Conservation (phyloP, 2,113 vertebrate genomes). For the Cephalophus harveyi region DNA sequence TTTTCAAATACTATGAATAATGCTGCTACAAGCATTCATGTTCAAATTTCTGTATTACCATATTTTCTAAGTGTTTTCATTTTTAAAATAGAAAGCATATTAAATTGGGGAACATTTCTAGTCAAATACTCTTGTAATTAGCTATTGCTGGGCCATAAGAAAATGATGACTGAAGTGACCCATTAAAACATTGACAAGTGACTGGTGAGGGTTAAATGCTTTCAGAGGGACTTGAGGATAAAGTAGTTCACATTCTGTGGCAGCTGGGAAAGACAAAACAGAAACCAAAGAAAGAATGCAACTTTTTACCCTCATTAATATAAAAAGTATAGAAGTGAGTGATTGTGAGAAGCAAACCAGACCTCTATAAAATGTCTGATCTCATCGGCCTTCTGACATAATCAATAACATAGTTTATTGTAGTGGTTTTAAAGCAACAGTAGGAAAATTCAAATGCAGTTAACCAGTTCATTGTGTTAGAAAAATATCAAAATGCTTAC, state of each 20-base stretch:
- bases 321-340: constrained; percentile 35
- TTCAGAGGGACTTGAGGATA: constrained; percentile 8
- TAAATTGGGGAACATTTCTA: neutral
- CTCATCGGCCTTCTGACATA: neutral
- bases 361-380: constrained; percentile 20
- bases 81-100: neutral
- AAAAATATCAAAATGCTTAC: constrained; percentile 28
- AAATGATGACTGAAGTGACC: neutral
- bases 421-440: neutral
- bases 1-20: neutral
- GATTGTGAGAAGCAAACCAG: constrained; percentile 51
- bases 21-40: neutral
- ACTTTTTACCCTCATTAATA: constrained; percentile 50
- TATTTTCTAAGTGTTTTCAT: neutral
- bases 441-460: constrained; percentile 7
- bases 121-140: neutral
- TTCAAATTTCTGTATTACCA: neutral
- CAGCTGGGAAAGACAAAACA: constrained; percentile 35
- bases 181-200: neutral
- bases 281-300: constrained; percentile 47
- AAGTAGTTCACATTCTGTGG: constrained; percentile 16
- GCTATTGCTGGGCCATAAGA: neutral
- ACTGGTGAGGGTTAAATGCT: constrained; percentile 20
- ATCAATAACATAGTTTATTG: neutral
- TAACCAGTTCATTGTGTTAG: constrained; percentile 10